Conservation (phyloP, 1,140 invertebrate species). For the Lepidotrigona ventralis region DNA sequence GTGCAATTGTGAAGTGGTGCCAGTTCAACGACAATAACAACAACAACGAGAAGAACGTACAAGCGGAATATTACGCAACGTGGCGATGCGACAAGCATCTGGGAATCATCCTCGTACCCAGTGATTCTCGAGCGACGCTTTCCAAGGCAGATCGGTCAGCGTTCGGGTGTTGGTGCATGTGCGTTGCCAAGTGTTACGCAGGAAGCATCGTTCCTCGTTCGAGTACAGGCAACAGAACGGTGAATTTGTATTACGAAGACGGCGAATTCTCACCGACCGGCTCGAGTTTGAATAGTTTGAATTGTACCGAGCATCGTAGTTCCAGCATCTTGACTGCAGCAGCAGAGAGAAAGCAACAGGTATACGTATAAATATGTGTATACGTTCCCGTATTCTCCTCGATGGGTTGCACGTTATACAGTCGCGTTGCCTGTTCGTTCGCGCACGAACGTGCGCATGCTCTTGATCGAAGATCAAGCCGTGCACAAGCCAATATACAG, state of each 20-base stretch:
- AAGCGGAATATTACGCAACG: slow-evolving; percentile 18
- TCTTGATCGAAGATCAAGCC: slow-evolving; percentile 60
- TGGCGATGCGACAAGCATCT: slow-evolving; percentile 45
- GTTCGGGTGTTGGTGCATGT: background rate
- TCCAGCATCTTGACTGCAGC: slow-evolving; percentile 39
- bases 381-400: slow-evolving; percentile 6
- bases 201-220: background rate
- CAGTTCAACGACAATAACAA: slow-evolving; percentile 18
- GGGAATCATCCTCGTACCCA: slow-evolving; percentile 14
- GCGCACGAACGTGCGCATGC: slow-evolving; percentile 53
- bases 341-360: slow-evolving; percentile 66
- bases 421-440: slow-evolving; percentile 24
- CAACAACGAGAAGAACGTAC: background rate
- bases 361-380: slow-evolving; percentile 43
- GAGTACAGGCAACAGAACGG: background rate
- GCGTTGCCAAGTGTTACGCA: background rate
- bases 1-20: slow-evolving; percentile 63
- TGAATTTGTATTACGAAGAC: background rate
- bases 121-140: slow-evolving; percentile 25
- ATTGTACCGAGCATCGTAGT: slow-evolving; percentile 9
- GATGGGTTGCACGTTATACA: slow-evolving; percentile 18
- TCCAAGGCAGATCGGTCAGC: background rate
- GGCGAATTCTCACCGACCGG: slow-evolving; percentile 3
- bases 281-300: background rate
- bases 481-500: slow-evolving; percentile 27